phyloP scores from a whole-genome alignment of 2,888 invertebrate species.

The Dioctria rufipes region DNA sequence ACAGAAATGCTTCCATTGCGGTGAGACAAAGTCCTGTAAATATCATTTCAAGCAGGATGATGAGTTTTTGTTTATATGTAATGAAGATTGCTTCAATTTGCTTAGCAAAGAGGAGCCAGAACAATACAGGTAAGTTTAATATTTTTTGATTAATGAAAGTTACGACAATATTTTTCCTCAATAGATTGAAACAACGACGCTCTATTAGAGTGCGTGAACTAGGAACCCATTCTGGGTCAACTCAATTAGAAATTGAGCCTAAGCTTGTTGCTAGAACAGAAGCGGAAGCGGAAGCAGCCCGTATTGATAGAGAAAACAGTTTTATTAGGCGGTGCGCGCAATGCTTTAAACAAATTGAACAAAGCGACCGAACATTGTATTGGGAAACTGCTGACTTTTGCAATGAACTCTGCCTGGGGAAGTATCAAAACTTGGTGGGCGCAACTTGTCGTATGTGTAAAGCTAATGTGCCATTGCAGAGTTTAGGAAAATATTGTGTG shows the following conservation, averaged over 20 bases:
- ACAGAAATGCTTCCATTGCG: constrained; percentile 73
- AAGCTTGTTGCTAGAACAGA: constrained; percentile 76
- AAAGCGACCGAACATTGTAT: constrained; percentile 78
- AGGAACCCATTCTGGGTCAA: constrained; percentile 31
- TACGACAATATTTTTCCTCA: constrained; percentile 64
- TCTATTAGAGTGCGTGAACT: constrained; percentile 39
- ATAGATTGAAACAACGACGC: constrained; percentile 46
- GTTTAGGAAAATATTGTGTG: constrained; percentile 93
- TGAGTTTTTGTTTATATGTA: constrained; percentile 73
- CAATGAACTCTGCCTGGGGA: constrained; percentile 87
- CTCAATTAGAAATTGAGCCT: constrained; percentile 63
- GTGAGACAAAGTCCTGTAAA: constrained; percentile 71
- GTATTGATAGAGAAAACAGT: constrained; percentile 75
- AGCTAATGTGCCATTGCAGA: constrained; percentile 81
- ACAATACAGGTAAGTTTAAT: constrained; percentile 67
- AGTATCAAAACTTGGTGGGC: constrained; percentile 83
- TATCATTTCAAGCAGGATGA: constrained; percentile 74
- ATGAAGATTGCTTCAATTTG: constrained; percentile 74
- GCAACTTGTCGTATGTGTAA: constrained; percentile 87
- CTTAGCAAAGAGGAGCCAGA: constrained; percentile 71
- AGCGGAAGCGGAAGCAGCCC: constrained; percentile 75
- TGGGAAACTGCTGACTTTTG: constrained; percentile 98
- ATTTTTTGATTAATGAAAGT: background rate
- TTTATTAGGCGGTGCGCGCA: constrained; percentile 75
- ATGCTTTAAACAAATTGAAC: constrained; percentile 73